Percentiles rank a stretch among this genome's conserved stretches.
phyloP scores from a whole-genome alignment of 2,888 invertebrate genomes.

The Spodoptera picta region DNA sequence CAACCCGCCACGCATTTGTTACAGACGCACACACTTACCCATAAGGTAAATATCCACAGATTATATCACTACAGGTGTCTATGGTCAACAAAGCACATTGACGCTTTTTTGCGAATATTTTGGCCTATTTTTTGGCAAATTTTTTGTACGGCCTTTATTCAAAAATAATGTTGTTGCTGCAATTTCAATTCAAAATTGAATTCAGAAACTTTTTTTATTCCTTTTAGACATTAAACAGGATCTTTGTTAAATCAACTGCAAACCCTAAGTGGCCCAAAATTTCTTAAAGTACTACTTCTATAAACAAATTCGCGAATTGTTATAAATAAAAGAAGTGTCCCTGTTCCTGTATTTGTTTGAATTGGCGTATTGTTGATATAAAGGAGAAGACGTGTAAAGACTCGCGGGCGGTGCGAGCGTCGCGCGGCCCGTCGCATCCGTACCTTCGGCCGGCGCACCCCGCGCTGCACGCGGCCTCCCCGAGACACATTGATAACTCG shows the following conservation, averaged over 20 bases:
- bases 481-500: constrained; percentile 48
- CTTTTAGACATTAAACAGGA: background rate
- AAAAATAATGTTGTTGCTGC: no score
- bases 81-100: no score
- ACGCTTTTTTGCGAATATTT: no score
- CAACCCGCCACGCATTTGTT: constrained; percentile 91
- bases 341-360: constrained; percentile 10
- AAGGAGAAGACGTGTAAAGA: constrained; percentile 37
- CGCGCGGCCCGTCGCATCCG: constrained; percentile 21
- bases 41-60: constrained; percentile 86
- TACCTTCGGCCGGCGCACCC: constrained; percentile 38
- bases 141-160: no score
- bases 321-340: background rate
- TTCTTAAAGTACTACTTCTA: background rate
- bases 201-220: no score
- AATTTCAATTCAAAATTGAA: no score
- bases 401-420: constrained; percentile 19
- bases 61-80: no score
- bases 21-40: constrained; percentile 89
- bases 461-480: constrained; percentile 40
- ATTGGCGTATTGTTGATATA: constrained; percentile 31
- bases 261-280: constrained; percentile 11
- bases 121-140: no score
- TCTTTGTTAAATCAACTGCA: constrained; percentile 37
- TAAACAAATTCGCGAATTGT: background rate